Evolutionary conservation across 2,797 vertebrate species (phyloP).

Genomic region (Tragelaphus oryx): DNA sequence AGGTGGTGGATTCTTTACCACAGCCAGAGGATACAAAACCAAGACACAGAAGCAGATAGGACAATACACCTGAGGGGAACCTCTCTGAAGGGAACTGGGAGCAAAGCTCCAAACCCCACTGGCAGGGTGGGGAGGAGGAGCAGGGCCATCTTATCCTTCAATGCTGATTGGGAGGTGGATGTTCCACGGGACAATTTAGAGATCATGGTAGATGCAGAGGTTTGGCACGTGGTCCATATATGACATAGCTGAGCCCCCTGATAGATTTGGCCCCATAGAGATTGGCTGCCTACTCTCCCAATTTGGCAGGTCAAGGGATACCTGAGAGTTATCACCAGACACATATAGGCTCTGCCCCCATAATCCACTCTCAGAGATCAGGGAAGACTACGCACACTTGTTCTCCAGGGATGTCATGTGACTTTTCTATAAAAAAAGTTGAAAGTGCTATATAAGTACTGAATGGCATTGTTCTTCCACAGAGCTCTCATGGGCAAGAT

Average conservation of each 20-base stretch:
- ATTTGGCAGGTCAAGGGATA: not conserved
- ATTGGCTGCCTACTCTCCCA: not conserved
- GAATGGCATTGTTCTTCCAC: constrained; percentile 40
- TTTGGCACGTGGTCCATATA: not conserved
- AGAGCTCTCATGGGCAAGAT: constrained; percentile 43
- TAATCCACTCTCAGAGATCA: not conserved
- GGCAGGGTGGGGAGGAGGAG: not conserved
- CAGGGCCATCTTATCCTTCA: not conserved
- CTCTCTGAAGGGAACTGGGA: not conserved
- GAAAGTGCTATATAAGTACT: not conserved
- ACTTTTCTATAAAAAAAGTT: not conserved
- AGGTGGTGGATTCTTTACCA: not conserved
- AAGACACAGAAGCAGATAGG: not conserved
- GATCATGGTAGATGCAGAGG: not conserved
- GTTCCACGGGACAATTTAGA: not conserved
- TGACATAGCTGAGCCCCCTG: not conserved
- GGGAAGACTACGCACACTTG: not conserved
- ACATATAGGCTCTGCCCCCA: not conserved
- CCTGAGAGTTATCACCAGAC: not conserved
- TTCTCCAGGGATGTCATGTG: not conserved
- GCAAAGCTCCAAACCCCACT: not conserved
- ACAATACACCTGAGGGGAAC: not conserved
- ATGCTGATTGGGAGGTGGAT: not conserved
- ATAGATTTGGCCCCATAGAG: not conserved
- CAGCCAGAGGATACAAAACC: not conserved